Base-by-base conservation (phyloP, 2,888 invertebrate species). In the Phoenoteleia sp. region DNA sequence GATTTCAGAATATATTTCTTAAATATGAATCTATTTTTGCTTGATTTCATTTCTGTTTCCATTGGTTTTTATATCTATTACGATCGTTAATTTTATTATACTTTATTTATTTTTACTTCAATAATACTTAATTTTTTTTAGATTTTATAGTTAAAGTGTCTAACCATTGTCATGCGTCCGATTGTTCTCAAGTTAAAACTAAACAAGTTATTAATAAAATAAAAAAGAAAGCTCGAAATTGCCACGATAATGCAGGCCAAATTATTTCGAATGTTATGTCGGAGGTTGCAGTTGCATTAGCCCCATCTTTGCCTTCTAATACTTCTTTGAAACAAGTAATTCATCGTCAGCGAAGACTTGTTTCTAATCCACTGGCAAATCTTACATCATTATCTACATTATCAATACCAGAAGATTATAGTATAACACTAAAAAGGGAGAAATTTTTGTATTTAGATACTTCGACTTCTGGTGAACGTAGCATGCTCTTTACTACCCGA, bases 161-260 rank as follows among this genome's bases (percentile, higher is more conserved):
- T n/a, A n/a, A n/a, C n/a, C n/a, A n/a, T n/a, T n/a, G n/a, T 45
- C 58, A 36, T 33, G 33, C 33, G 6, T 15, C 42, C 5, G 45
- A 62, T 19, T 39, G 62, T 19, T 9, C 33, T 1, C 3, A 25
- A 3, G 45, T 62, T 7, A 45, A 62, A 19, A 23, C 62, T n/a
- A 62, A 17, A 27, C 1, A 62, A 62, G 25, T 45, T 15, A 25
- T 62, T 15, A 62, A 62, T 15, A 45, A 42, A 45, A 39, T 62
- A 15, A 42, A 62, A 42, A 62, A 33, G n/a, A 62, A 42, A 13
- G 45, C 62, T n/a, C 7, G 1, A 27, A n/a, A 3, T 11, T 33
- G 1, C 25, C 9, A 33, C 5, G 49, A 49, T 7, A 49, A 19
- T 19, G 7, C 5, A 4, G 7, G 3, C 2, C 49, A 49, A 49